phyloP scores from a whole-genome alignment of 2,113 vertebrate genomes.

The Dipodomys spectabilis region DNA sequence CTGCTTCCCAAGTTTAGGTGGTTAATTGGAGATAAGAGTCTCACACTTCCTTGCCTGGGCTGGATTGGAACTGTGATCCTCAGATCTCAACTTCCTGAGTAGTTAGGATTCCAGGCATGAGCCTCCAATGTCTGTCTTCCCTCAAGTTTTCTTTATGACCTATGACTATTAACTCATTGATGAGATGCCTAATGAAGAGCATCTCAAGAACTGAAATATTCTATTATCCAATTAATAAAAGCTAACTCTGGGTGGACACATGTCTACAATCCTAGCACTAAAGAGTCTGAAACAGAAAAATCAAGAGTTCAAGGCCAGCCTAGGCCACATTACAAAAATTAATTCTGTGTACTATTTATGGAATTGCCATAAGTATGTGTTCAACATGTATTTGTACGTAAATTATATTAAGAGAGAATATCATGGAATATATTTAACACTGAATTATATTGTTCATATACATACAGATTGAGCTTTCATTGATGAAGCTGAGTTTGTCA shows the following conservation, averaged over 20 bases:
- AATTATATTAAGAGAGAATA: no score
- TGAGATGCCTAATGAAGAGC: background rate
- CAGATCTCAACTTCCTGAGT: no score
- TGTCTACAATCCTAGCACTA: background rate
- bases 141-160: conserved; percentile 5
- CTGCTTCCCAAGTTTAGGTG: no score
- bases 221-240: background rate
- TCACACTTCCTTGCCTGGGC: no score
- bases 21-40: no score
- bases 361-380: background rate
- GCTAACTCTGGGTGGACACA: background rate
- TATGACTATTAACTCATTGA: background rate
- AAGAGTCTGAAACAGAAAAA: no score
- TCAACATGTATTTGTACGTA: no score
- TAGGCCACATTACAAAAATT: background rate
- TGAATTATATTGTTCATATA: background rate
- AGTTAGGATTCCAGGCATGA: no score
- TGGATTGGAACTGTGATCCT: no score
- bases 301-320: background rate
- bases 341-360: background rate
- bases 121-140: no score
- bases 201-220: background rate
- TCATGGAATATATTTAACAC: no score
- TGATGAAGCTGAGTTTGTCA: background rate
- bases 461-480: background rate